These are phyloP conservation scores for Antrozous pallidus DNA, from an alignment of 2,797 vertebrate genomes.

Conservation along the genomic window DNA sequence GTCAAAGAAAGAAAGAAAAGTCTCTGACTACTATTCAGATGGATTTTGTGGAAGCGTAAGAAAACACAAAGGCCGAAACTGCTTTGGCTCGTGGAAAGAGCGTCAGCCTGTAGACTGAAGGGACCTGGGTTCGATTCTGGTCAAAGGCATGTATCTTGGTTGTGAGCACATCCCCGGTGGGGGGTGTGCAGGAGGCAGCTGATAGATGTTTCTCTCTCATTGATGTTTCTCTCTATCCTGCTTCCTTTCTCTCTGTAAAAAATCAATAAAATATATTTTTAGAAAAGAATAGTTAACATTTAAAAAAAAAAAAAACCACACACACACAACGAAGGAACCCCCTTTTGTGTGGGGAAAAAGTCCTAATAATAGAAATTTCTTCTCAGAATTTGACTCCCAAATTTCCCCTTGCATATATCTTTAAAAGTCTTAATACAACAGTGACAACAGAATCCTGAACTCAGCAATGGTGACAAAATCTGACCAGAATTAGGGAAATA, in stretches of 20 bases:
- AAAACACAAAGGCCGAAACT: background rate
- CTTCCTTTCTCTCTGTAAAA: too few species aligned
- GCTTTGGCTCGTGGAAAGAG: too few species aligned
- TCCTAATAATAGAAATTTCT: background rate
- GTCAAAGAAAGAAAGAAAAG: background rate
- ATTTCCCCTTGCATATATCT: background rate
- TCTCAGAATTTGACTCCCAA: background rate
- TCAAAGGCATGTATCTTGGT: too few species aligned
- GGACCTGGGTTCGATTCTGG: too few species aligned
- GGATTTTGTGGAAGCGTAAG: background rate
- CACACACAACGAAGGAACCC: background rate
- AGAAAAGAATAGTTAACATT: too few species aligned
- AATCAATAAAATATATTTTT: too few species aligned
- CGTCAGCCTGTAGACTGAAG: too few species aligned
- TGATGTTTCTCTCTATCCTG: too few species aligned
- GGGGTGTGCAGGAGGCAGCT: too few species aligned
- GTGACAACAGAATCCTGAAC: background rate
- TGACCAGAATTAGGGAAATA: background rate
- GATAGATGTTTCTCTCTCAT: too few species aligned
- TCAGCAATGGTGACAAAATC: background rate
- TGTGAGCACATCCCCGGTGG: too few species aligned
- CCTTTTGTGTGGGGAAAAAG: background rate
- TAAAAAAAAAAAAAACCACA: too few species aligned
- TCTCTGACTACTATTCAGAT: background rate
- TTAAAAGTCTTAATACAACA: background rate